A percentile compares a stretch with the other conserved stretches of the same genome.
phyloP scores from a whole-genome alignment of 2,113 vertebrate species.

The Scophthalmus maximus region DNA sequence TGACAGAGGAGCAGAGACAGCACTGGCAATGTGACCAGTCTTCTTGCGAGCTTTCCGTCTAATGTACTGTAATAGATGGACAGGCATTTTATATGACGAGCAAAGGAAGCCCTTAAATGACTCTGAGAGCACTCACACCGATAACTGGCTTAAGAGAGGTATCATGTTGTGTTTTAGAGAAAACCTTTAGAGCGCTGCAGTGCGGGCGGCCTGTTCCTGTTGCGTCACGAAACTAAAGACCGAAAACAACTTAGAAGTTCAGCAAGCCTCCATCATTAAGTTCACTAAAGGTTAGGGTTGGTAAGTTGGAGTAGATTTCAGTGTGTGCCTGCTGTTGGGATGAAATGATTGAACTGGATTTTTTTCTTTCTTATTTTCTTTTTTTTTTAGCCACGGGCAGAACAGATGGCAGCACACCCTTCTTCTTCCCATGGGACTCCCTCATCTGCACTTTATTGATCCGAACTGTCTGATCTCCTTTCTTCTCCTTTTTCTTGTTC shows the following conservation, averaged over 20 bases:
- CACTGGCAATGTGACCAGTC: conserved; percentile 32
- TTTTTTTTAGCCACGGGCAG: conserved; percentile 2
- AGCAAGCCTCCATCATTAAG: conserved; percentile 26
- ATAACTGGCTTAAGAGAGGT: conserved; percentile 53
- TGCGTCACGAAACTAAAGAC: no score
- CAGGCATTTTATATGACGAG: conserved; percentile 64
- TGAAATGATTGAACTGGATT: neutral
- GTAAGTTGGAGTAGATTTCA: neutral
- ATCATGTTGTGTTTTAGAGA: conserved; percentile 63
- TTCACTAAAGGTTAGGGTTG: neutral
- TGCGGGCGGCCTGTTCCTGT: neutral
- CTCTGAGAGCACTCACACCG: conserved; percentile 70
- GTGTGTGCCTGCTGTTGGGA: neutral
- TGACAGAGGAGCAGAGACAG: conserved; percentile 33
- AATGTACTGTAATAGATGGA: conserved; percentile 65
- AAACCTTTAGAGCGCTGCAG: conserved; percentile 36
- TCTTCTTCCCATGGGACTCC: conserved; percentile 39
- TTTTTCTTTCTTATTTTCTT: no score
- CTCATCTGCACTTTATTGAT: conserved; percentile 75
- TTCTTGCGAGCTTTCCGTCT: conserved; percentile 49
- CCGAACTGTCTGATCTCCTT: conserved; percentile 36
- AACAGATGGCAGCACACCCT: conserved; percentile 62
- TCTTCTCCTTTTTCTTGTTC: conserved; percentile 31
- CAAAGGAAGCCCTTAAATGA: conserved; percentile 67
- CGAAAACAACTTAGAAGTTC: conserved; percentile 20